Base-by-base conservation (phyloP, 2,113 vertebrate species). In the Suncus etruscus region DNA sequence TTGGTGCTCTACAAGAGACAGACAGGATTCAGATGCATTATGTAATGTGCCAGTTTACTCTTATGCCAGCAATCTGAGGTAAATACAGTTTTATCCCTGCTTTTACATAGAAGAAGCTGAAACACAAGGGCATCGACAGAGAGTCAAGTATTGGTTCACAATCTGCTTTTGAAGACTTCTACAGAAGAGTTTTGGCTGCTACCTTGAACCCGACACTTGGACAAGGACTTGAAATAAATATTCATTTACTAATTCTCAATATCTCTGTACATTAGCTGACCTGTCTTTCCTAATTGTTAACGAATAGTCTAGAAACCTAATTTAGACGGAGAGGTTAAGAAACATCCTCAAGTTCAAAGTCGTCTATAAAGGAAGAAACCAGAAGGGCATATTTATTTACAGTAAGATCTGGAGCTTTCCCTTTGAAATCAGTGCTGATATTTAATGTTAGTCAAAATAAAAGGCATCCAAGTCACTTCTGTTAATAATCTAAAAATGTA, bases 171-270 rank as follows among this genome's bases (percentile, higher is more conserved):
- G 11, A n/a, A 16, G 51, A 22, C 1, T 15, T 14, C 14, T 66
- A 8, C 27, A 31, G 25, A 3, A 0, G 0, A 15, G 3, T n/a
- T 50, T 25, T 45, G 51, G n/a, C 9, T 68, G 3, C 3, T 18
- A 10, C 61, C 32, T 0, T 1, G 7, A 61, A 14, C 12, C 15
- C 32, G 24, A 58, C 48, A 29, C 25, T 24, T 4, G 58, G 16
- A 1, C 27, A n/a, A 73, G 61, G 27, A 45, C 15, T 66, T 70
- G 14, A 24, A 11, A 5, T 45, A 2, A 22, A 61, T 29, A 82
- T 54, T 74, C 4, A 78, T 20, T n/a, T 22, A 79, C 45, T 70
- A 31, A 45, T 72, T 61, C 16, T 32, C 75, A 24, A 51, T 66
- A 58, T 11, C 61, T n/a, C 29, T 39, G 0, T 25, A 27, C 1